These are phyloP conservation scores for Manis pentadactyla DNA, from an alignment of 2,797 vertebrate species.

Conservation along the genomic window DNA sequence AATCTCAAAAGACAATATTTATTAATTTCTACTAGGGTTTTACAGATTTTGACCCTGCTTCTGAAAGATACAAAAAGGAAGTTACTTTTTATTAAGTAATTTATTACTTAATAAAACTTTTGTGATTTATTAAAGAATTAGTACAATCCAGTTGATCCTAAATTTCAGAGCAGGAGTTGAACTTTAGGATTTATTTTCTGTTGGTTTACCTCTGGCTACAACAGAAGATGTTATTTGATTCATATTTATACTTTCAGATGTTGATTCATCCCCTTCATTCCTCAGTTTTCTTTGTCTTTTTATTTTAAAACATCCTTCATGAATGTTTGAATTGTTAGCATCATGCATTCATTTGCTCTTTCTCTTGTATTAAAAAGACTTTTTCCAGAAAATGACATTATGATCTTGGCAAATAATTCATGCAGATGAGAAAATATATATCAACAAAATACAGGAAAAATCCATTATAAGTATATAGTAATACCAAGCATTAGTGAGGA, in stretches of 20 bases:
- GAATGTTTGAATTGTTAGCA: not conserved
- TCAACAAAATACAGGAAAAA: not conserved
- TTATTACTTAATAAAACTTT: not conserved
- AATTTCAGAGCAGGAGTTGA: conserved; percentile 45
- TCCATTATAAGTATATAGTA: not conserved
- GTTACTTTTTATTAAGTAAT: not conserved
- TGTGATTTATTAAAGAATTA: conserved; percentile 38
- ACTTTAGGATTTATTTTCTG: conserved; percentile 66
- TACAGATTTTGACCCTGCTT: conserved; percentile 53
- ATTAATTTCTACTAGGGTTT: conserved; percentile 37
- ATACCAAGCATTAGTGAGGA: not conserved
- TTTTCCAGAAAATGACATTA: conserved; percentile 21
- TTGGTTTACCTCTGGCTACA: not conserved
- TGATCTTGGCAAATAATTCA: not conserved
- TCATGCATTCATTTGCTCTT: not conserved
- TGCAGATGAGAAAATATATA: not conserved
- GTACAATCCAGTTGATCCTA: not conserved
- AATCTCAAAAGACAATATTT: conserved; percentile 56
- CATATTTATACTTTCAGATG: not conserved
- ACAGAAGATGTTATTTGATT: not conserved
- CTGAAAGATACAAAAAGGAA: conserved; percentile 43
- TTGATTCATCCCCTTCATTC: not conserved
- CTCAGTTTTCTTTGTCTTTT: conserved; percentile 21
- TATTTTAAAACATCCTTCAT: not conserved
- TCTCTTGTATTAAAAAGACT: not conserved